phyloP scores from a whole-genome alignment of 2,888 invertebrate species.

The Nineta flava region DNA sequence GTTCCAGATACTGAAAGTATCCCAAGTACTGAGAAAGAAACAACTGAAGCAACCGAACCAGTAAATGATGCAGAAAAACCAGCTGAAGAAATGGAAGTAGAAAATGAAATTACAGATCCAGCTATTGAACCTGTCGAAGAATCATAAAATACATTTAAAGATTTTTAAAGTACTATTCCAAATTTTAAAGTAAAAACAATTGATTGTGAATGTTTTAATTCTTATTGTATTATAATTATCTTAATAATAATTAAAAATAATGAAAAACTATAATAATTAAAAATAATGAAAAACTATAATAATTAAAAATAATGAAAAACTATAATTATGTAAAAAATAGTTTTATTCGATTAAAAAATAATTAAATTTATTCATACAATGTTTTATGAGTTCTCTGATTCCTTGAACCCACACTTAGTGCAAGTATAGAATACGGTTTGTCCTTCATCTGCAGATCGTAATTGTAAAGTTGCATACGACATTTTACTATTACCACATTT shows the following conservation, averaged over 20 bases:
- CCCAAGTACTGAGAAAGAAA: background rate
- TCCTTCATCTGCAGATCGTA: conserved; percentile 96
- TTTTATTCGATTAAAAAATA: too few species aligned
- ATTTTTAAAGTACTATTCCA: too few species aligned
- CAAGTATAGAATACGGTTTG: conserved; percentile 98
- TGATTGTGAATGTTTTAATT: too few species aligned
- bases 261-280: too few species aligned
- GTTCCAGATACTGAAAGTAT: background rate
- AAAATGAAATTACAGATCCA: background rate
- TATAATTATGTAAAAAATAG: too few species aligned
- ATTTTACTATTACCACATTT: conserved; percentile 83
- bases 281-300: too few species aligned
- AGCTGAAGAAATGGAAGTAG: background rate
- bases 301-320: too few species aligned
- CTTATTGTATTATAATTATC: too few species aligned
- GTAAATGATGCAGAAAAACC: background rate
- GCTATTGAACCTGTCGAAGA: too few species aligned
- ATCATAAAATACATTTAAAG: too few species aligned
- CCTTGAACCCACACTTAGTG: conserved; percentile 50
- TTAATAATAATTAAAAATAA: too few species aligned
- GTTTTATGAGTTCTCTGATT: background rate
- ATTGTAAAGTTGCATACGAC: conserved; percentile 89
- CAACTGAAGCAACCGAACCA: background rate
- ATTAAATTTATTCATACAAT: background rate
- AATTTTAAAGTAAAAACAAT: too few species aligned